A percentile compares a stretch with the other conserved stretches of the same genome.
These are phyloP conservation scores for Distichodus sexfasciatus DNA, from an alignment of 2,797 vertebrate species.

Conservation along the genomic window DNA sequence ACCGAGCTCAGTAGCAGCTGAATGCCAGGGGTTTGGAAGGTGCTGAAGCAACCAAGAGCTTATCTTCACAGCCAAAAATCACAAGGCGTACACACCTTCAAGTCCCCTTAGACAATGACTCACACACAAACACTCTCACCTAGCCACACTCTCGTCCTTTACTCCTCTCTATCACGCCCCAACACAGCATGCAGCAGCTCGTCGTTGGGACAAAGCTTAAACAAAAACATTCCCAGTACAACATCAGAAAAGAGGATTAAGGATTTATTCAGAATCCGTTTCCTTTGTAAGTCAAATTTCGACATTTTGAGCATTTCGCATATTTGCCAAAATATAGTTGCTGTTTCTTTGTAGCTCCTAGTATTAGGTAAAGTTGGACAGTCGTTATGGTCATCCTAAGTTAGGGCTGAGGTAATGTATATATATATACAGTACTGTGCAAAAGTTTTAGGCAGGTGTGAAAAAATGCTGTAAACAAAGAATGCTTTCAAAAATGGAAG, in stretches of 20 bases:
- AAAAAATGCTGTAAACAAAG: too few species aligned
- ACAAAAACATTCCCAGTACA: not conserved
- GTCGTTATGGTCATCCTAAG: not conserved
- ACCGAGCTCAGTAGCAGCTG: constrained; percentile 38
- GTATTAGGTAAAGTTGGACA: not conserved
- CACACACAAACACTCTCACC: constrained; percentile 20
- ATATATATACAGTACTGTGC: too few species aligned
- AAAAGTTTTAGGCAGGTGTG: too few species aligned
- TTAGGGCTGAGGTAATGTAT: too few species aligned
- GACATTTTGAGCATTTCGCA: not conserved
- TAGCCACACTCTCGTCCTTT: constrained; percentile 6
- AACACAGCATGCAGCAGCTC: not conserved
- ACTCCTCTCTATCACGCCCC: constrained; percentile 1
- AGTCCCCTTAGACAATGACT: not conserved
- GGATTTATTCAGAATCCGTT: constrained; percentile 17
- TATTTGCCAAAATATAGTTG: not conserved
- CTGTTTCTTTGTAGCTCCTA: not conserved
- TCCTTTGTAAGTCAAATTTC: not conserved
- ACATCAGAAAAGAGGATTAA: constrained; percentile 2
- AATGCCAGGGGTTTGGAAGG: constrained; percentile 44
- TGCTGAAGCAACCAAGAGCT: constrained; percentile 39
- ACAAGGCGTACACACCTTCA: not conserved
- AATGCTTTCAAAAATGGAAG: too few species aligned
- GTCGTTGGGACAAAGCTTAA: not conserved
- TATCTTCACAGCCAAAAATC: constrained; percentile 46